Base-by-base conservation (phyloP, 1,140 invertebrate genomes). In the Meloidogyne hapla region DNA sequence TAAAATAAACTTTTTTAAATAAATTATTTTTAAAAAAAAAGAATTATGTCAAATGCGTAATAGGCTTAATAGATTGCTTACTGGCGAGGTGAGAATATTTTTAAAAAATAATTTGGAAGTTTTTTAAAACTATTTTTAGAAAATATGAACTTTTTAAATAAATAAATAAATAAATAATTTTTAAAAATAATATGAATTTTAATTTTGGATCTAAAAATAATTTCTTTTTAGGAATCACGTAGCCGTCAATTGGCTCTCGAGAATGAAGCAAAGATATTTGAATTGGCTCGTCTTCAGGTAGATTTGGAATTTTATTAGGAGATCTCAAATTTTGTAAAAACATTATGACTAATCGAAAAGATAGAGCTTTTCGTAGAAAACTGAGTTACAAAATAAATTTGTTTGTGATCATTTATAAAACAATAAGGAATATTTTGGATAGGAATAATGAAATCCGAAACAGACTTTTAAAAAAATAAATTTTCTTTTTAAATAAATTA, bases 221-320 rank as follows among this genome's bases (percentile, higher is more conserved):
- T 33, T 33, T 33, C 9, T 33, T 33, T 6, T 6, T 62, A 73
- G 70, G 70, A 73, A 28, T 73, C 70, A 10, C 33, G 61, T 25
- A 21, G 67, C 10, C 66, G 74, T 25, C 42, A 73, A 15, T 63
- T 80, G n/a, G 28, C 63, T 3, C 8, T 65, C 28, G 79, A 80
- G 45, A 83, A 80, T 63, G 70, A 73, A 40, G 79, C 42, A 56
- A 79, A 61, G n/a, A 21, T 69, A 40, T 75, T 75, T 45, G 71
- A 76, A 40, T 38, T 76, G 45, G 70, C 56, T 15, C 70, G 70
- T 23, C 70, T 73, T 21, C 70, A 73, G n/a, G 48, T 56, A 42
- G 6, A 12, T 42, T 42, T 42, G 12, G 15, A 18, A 18, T 18
- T 48, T 18, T 48, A 18, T 18, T 48, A 18, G 4, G 15, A 48